These are phyloP conservation scores for Spinus olivaceus DNA, from an alignment of 2,797 vertebrate genomes.

Conservation along the genomic window DNA sequence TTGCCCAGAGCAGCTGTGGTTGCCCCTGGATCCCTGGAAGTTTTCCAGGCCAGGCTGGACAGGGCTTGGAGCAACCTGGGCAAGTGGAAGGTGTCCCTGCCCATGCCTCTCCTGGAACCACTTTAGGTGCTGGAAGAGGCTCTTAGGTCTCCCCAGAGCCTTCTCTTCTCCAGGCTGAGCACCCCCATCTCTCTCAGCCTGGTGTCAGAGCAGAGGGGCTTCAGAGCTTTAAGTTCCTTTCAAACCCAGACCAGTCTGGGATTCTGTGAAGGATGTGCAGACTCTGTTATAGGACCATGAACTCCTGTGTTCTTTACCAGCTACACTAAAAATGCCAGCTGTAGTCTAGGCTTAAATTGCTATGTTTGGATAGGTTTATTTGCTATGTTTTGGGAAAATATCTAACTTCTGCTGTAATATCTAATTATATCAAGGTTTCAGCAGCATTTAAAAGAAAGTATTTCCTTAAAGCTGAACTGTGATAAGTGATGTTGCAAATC, in stretches of 20 bases:
- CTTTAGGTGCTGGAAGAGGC: not conserved
- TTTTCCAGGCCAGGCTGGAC: accelerated
- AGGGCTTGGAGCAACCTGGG: accelerated
- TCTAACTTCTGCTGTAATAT: not conserved
- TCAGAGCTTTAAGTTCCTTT: not conserved
- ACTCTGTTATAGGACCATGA: not conserved
- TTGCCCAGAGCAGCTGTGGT: not conserved
- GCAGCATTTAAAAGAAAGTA: not conserved
- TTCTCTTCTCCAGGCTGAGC: not conserved
- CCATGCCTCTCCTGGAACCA: not conserved
- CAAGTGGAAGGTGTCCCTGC: not conserved
- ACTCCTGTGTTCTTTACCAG: not conserved
- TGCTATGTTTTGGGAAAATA: not conserved
- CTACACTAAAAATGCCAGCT: not conserved
- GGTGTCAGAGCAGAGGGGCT: not conserved
- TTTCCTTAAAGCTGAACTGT: not conserved
- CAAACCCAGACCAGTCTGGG: not conserved
- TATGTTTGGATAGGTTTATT: not conserved
- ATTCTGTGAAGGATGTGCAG: not conserved
- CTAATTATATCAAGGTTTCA: not conserved
- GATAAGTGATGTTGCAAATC: not conserved
- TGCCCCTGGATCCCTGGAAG: not conserved
- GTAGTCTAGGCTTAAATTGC: not conserved
- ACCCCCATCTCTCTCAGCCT: not conserved
- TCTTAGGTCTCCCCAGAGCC: not conserved